A percentile compares a stretch with the other conserved stretches of the same genome.
Conservation (phyloP, 2,797 vertebrate genomes). For the Neopelma chrysocephalum region DNA sequence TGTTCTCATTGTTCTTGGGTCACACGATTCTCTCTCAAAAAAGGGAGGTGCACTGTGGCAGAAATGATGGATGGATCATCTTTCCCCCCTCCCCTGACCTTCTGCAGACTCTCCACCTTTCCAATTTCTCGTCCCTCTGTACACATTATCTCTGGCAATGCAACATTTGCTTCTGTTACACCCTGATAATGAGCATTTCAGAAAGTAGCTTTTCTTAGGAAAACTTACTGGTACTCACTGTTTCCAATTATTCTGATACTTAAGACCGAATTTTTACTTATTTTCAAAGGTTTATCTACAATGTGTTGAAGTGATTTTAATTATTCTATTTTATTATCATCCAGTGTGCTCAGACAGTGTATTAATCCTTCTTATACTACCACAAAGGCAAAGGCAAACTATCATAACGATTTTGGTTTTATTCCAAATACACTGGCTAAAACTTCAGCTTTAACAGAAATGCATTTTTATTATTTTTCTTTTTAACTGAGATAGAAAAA, state of each 20-base stretch:
- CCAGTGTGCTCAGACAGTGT: constrained; percentile 29
- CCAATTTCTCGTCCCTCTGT: constrained; percentile 36
- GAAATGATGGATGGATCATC: not conserved
- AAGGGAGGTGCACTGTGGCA: not conserved
- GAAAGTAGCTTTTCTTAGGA: constrained; percentile 29
- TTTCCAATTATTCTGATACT: constrained; percentile 63
- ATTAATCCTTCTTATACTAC: constrained; percentile 73
- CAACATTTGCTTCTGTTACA: constrained; percentile 44
- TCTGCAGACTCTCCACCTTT: constrained; percentile 4
- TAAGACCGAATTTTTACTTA: constrained; percentile 59
- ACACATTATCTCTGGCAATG: constrained; percentile 39
- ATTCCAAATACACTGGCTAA: constrained; percentile 60
- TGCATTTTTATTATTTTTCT: constrained; percentile 60
- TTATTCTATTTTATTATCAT: constrained; percentile 69
- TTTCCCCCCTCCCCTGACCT: not conserved
- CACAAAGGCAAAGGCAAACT: constrained; percentile 67
- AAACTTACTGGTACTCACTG: constrained; percentile 19
- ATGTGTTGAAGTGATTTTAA: constrained; percentile 68
- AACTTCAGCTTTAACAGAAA: constrained; percentile 46
- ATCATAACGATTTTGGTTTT: constrained; percentile 64
- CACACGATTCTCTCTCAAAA: not conserved
- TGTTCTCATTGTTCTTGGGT: constrained; percentile 11
- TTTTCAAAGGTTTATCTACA: constrained; percentile 73
- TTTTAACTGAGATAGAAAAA: constrained; percentile 42
- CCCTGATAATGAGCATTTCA: constrained; percentile 41